A percentile compares a stretch with the other conserved stretches of the same genome.
Conservation (phyloP, 1,140 invertebrate species). For the Dendrolimus kikuchii region DNA sequence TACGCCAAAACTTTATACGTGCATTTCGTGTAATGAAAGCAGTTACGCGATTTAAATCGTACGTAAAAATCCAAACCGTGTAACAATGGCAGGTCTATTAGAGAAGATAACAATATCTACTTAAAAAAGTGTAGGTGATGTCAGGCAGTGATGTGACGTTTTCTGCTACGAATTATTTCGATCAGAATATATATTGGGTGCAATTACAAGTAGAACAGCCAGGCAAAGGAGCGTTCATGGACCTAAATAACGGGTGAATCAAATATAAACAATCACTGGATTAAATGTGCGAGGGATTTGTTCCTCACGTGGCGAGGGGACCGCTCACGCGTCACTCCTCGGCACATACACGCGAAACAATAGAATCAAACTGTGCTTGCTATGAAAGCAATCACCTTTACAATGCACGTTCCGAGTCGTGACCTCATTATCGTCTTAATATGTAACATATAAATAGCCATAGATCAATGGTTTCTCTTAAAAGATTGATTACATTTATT, state of each 20-base stretch:
- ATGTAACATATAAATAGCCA: slow-evolving; percentile 47
- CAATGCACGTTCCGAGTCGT: slow-evolving; percentile 16
- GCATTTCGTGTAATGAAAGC: slow-evolving; percentile 15
- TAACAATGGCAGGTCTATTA: background rate
- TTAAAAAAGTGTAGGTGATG: slow-evolving; percentile 15
- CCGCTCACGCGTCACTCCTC: background rate
- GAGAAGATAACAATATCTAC: background rate
- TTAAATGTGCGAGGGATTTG: slow-evolving; percentile 40
- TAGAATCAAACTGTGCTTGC: too few relatives aligned
- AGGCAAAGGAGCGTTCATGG: slow-evolving; percentile 34
- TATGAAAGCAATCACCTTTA: too few relatives aligned
- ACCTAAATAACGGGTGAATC: slow-evolving; percentile 33
- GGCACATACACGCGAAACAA: slow-evolving; percentile 9
- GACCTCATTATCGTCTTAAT: slow-evolving; percentile 26
- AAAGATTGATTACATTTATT: slow-evolving; percentile 31
- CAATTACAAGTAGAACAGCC: slow-evolving; percentile 48
- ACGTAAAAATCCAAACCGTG: too few relatives aligned
- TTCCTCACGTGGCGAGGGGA: slow-evolving; percentile 19
- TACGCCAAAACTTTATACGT: too few relatives aligned
- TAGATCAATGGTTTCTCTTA: slow-evolving; percentile 46
- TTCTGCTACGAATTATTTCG: background rate
- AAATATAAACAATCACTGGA: slow-evolving; percentile 34
- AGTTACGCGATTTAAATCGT: slow-evolving; percentile 30
- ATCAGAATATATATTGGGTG: slow-evolving; percentile 11
- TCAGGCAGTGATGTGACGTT: slow-evolving; percentile 23